Evolutionary conservation across 2,797 vertebrate genomes (phyloP).

Genomic region (Xerus rutilus): DNA sequence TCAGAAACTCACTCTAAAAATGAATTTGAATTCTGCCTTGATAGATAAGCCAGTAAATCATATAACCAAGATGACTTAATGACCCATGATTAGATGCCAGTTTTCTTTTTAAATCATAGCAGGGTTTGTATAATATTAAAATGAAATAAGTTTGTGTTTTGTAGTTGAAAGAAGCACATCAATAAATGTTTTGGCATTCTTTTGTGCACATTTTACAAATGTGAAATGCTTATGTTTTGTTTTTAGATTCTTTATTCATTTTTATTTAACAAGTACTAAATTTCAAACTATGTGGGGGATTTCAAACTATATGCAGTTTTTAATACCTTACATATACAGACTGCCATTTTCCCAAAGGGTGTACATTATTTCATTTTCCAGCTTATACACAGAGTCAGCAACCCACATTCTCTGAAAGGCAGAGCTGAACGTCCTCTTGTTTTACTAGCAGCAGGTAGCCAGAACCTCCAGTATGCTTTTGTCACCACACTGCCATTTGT

Average conservation of each 20-base stretch:
- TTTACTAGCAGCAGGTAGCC: background rate
- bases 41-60: slow-evolving; percentile 53
- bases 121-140: slow-evolving; percentile 51
- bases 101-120: slow-evolving; percentile 74
- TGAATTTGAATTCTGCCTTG: slow-evolving; percentile 31
- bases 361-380: background rate
- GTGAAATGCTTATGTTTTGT: background rate
- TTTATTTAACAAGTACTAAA: slow-evolving; percentile 56
- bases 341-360: background rate
- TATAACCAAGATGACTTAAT: slow-evolving; percentile 42
- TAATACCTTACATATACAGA: background rate
- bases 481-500: background rate
- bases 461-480: background rate
- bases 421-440: background rate
- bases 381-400: background rate
- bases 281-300: background rate
- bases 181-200: slow-evolving; percentile 56
- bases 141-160: slow-evolving; percentile 58
- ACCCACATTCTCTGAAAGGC: background rate
- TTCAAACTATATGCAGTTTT: slow-evolving; percentile 8
- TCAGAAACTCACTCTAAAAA: slow-evolving; percentile 58
- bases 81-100: slow-evolving; percentile 49
- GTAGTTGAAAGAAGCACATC: slow-evolving; percentile 31
- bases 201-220: slow-evolving; percentile 58
- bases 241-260: slow-evolving; percentile 65